A percentile compares a stretch with the other conserved stretches of the same genome.
These are phyloP conservation scores for Phalacrocorax aristotelis DNA, from an alignment of 2,113 vertebrate genomes.

Conservation along the genomic window DNA sequence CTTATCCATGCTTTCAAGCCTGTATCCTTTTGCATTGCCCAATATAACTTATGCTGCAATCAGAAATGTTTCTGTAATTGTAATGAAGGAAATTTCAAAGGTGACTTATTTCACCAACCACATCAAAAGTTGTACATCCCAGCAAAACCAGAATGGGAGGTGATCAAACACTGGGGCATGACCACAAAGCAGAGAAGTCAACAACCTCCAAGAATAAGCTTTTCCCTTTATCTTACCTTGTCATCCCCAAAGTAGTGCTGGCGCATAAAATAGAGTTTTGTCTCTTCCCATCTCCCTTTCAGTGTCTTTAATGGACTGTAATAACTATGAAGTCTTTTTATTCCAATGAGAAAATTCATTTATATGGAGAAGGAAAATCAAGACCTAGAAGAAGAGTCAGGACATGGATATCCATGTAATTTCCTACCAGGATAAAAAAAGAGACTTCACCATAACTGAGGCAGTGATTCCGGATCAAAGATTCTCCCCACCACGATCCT, in stretches of 20 bases:
- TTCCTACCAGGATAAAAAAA: neutral
- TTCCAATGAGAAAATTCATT: neutral
- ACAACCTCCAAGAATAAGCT: neutral
- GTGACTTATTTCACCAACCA: neutral
- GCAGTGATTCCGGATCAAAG: neutral
- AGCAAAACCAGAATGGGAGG: neutral
- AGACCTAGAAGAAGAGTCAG: neutral
- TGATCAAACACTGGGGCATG: neutral
- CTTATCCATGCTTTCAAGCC: accelerated
- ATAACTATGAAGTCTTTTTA: neutral
- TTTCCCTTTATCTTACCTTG: neutral
- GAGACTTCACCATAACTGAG: neutral
- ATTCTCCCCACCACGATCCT: neutral
- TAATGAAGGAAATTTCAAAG: neutral
- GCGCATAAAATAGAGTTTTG: neutral
- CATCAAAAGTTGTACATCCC: neutral
- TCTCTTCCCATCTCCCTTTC: neutral
- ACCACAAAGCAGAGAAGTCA: neutral
- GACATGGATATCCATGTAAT: neutral
- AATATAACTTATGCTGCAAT: neutral
- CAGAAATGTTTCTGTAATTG: neutral
- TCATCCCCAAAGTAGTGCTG: neutral
- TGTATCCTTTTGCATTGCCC: neutral
- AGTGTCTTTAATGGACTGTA: neutral
- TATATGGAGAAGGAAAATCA: neutral